These are phyloP conservation scores for Drosophila borealis DNA, from an alignment of 2,888 invertebrate species.

Conservation along the genomic window DNA sequence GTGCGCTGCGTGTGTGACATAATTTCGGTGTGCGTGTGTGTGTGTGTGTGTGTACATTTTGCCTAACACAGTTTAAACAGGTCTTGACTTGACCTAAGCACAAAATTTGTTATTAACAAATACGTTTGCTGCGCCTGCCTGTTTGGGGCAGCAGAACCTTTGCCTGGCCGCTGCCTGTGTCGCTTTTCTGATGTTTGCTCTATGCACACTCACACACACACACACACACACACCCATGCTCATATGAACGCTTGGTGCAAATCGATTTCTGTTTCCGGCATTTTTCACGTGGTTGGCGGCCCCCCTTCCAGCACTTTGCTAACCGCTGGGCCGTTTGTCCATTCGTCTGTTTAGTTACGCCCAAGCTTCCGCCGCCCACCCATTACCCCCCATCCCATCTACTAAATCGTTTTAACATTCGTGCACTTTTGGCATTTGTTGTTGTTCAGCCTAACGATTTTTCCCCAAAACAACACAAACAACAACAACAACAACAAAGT, in stretches of 20 bases:
- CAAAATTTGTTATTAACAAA: constrained; percentile 28
- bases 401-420: constrained; percentile 37
- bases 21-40: constrained; percentile 56
- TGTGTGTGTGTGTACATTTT: background rate
- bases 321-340: constrained; percentile 18
- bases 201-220: constrained; percentile 21
- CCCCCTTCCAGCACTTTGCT: constrained; percentile 22
- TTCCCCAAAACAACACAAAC: constrained; percentile 54
- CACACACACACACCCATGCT: constrained; percentile 24
- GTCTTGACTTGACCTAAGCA: background rate
- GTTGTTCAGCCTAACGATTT: constrained; percentile 74
- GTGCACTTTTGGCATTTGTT: constrained; percentile 74
- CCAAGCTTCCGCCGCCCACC: background rate
- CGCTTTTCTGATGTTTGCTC: constrained; percentile 30
- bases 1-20: constrained; percentile 74
- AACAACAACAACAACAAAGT: constrained; percentile 39
- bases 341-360: constrained; percentile 27
- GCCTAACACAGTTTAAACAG: background rate
- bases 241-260: constrained; percentile 64
- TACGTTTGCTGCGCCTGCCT: constrained; percentile 1
- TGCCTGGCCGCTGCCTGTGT: constrained; percentile 16
- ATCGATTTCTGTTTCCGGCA: constrained; percentile 85
- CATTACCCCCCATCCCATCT: background rate
- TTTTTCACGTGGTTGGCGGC: constrained; percentile 83
- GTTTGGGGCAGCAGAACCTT: constrained; percentile 11